These are phyloP conservation scores for Leucopternis melanops DNA, from an alignment of 2,113 vertebrate species.

Conservation along the genomic window DNA sequence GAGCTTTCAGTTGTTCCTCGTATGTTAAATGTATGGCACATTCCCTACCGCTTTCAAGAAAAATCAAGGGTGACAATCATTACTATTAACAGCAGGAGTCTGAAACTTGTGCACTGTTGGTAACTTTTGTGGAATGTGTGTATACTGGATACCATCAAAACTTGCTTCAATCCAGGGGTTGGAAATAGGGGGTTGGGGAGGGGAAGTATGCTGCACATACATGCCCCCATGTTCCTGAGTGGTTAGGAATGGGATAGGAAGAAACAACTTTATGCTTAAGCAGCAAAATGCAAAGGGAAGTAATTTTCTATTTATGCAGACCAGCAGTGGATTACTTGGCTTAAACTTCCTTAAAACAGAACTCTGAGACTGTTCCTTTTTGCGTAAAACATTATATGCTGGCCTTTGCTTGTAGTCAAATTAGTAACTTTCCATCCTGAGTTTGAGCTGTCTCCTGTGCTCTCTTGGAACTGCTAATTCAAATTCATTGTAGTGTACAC, in stretches of 20 bases:
- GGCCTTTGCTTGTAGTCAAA: background rate
- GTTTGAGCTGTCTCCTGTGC: background rate
- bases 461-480: background rate
- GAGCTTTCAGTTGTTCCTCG: background rate
- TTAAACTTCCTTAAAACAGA: background rate
- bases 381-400: background rate
- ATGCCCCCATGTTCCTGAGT: background rate
- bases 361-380: background rate
- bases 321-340: background rate
- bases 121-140: background rate
- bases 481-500: background rate
- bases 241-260: background rate
- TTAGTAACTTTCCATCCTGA: background rate
- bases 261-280: slow-evolving; percentile 1
- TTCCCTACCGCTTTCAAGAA: background rate
- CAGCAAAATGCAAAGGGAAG: slow-evolving; percentile 32
- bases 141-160: background rate
- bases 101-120: background rate
- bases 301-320: slow-evolving; percentile 5
- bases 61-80: background rate
- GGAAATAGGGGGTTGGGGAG: background rate
- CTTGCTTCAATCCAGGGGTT: background rate
- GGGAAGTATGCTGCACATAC: background rate
- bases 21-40: background rate
- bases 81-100: background rate